A percentile compares a stretch with the other conserved stretches of the same genome.
Conservation (phyloP, 64 coral and sea anemone genomes). For the Exaiptasia diaphana region DNA sequence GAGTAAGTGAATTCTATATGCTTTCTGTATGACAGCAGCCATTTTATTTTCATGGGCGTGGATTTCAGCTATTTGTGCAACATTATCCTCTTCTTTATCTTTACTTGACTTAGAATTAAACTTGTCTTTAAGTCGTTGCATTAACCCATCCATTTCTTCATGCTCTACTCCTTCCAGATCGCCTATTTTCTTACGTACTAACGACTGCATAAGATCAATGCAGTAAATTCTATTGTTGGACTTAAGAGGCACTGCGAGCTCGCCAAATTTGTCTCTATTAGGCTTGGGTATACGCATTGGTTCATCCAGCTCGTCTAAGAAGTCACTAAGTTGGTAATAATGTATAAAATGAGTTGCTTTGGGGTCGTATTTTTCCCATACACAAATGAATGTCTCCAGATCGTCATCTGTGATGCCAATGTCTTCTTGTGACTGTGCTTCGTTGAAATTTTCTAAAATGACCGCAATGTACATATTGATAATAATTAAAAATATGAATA, state of each 20-base stretch:
- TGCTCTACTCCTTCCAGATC: slow-evolving; percentile 86
- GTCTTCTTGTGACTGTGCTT: slow-evolving; percentile 90
- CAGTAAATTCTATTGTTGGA: slow-evolving; percentile 73
- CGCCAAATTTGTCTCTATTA: slow-evolving; percentile 65
- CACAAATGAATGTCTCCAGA: slow-evolving; percentile 83
- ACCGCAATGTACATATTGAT: slow-evolving; percentile 99
- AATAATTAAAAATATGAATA: slow-evolving; percentile 89
- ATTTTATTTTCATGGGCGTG: slow-evolving; percentile 40
- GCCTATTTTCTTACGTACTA: slow-evolving; percentile 74
- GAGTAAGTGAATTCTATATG: slow-evolving; percentile 71
- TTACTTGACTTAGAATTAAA: slow-evolving; percentile 56
- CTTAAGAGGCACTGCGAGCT: slow-evolving; percentile 73
- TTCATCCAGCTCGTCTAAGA: slow-evolving; percentile 80
- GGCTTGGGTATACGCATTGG: slow-evolving; percentile 92
- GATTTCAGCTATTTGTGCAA: slow-evolving; percentile 37
- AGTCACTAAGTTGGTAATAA: slow-evolving; percentile 78
- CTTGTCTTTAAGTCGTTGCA: slow-evolving; percentile 51
- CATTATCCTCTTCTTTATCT: slow-evolving; percentile 55
- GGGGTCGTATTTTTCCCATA: slow-evolving; percentile 90
- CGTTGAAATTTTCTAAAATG: slow-evolving; percentile 99
- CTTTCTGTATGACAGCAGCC: slow-evolving; percentile 66
- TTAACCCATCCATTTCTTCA: slow-evolving; percentile 70
- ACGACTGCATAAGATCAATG: slow-evolving; percentile 79
- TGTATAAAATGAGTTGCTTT: slow-evolving; percentile 80
- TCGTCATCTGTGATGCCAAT: slow-evolving; percentile 95